Evolutionary conservation across 2,797 vertebrate species (phyloP).

Genomic region (Pseudotriccus pelzelni): DNA sequence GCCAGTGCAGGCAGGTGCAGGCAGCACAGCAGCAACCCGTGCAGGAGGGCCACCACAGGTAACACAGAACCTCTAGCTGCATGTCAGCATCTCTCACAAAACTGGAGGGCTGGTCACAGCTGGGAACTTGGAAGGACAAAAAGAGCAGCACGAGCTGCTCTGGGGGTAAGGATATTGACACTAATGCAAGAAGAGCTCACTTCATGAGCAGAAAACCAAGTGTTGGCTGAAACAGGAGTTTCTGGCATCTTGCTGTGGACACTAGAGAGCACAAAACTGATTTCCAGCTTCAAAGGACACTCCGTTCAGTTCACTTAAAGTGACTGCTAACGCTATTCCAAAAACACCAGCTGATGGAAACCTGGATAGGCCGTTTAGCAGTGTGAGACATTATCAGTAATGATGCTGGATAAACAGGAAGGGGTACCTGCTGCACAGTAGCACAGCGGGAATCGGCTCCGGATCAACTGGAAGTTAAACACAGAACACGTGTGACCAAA

Average conservation of each 20-base stretch:
- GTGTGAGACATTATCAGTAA: fast-evolving
- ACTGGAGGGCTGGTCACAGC: background rate
- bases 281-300: background rate
- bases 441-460: fast-evolving
- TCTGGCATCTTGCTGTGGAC: background rate
- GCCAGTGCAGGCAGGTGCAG: background rate
- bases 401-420: background rate
- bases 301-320: background rate
- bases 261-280: background rate
- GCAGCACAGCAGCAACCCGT: background rate
- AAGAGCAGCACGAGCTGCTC: background rate
- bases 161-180: background rate
- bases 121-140: background rate
- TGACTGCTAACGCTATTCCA: background rate
- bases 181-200: background rate
- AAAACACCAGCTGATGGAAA: background rate
- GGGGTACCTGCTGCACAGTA: background rate
- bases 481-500: fast-evolving
- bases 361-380: background rate
- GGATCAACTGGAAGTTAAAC: background rate
- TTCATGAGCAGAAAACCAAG: background rate
- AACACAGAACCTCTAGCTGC: background rate
- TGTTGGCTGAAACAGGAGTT: background rate
- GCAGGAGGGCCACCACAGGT: background rate
- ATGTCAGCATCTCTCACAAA: background rate